phyloP scores from a whole-genome alignment of 2,888 invertebrate genomes.

The Tanypteryx hageni region DNA sequence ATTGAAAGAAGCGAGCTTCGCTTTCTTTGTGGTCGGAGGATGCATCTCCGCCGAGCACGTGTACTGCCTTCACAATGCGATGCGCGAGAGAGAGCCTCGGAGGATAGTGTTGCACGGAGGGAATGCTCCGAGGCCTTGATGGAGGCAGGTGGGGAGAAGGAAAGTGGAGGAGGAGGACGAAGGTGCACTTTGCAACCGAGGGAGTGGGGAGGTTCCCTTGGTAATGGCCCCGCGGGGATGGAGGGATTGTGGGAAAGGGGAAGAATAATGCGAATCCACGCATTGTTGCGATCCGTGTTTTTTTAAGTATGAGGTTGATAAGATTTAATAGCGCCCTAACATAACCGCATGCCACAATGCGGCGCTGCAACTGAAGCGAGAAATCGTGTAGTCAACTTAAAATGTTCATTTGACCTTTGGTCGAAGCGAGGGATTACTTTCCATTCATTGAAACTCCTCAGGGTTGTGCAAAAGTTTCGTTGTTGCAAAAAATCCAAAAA shows the following conservation, averaged over 20 bases:
- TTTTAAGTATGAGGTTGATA: not conserved
- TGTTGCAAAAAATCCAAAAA: too few relatives aligned
- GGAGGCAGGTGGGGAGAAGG: not conserved
- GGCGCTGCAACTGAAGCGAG: too few relatives aligned
- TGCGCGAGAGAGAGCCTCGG: not conserved
- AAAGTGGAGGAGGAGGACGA: slow-evolving; percentile 2
- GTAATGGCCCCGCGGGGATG: not conserved
- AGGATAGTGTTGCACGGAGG: slow-evolving; percentile 11
- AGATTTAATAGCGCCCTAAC: too few relatives aligned
- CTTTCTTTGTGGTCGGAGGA: not conserved
- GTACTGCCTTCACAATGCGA: slow-evolving; percentile 24
- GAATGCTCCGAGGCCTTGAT: slow-evolving; percentile 8
- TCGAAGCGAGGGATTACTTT: too few relatives aligned
- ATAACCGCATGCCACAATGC: too few relatives aligned
- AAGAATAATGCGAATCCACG: not conserved
- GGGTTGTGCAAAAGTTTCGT: too few relatives aligned
- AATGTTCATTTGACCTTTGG: too few relatives aligned
- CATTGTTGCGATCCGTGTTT: slow-evolving; percentile 33
- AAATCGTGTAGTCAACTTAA: too few relatives aligned
- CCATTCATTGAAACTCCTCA: too few relatives aligned
- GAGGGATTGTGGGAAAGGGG: not conserved
- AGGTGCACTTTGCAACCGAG: not conserved
- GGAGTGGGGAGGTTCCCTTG: not conserved
- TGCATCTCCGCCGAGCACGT: slow-evolving; percentile 10
- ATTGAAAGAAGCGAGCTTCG: slow-evolving; percentile 11